phyloP scores from a whole-genome alignment of 2,888 invertebrate species.

The Dasypogon diadema region DNA sequence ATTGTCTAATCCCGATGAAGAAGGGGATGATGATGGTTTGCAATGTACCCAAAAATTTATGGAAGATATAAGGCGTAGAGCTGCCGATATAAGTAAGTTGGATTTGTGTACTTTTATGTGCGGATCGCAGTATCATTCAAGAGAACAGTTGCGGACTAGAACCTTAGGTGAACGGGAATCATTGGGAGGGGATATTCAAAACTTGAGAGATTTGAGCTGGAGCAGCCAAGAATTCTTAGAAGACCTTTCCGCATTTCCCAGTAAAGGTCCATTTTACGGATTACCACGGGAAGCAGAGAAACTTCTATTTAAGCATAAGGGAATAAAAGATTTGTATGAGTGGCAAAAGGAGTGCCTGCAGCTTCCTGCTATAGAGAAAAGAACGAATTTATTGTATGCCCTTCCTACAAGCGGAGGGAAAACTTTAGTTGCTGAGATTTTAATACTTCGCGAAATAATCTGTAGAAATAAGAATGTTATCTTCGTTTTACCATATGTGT shows the following conservation, averaged over 20 bases:
- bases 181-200: constrained; percentile 56
- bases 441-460: constrained; percentile 88
- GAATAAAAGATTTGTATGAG: constrained; percentile 86
- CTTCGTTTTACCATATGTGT: constrained; percentile 93
- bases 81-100: not conserved
- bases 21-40: constrained; percentile 36
- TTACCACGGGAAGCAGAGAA: constrained; percentile 78
- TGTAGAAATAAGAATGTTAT: constrained; percentile 85
- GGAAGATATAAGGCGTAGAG: constrained; percentile 59
- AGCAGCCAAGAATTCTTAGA: constrained; percentile 63
- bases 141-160: constrained; percentile 60
- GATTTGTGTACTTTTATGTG: constrained; percentile 24
- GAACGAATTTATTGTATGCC: constrained; percentile 89
- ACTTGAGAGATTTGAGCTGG: constrained; percentile 62
- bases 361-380: constrained; percentile 77
- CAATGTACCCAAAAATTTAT: constrained; percentile 66
- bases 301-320: constrained; percentile 80
- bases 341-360: constrained; percentile 95
- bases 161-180: constrained; percentile 42
- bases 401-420: constrained; percentile 98
- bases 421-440: constrained; percentile 95
- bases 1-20: not conserved
- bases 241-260: constrained; percentile 59
- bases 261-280: constrained; percentile 79
- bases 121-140: constrained; percentile 65